Evolutionary conservation across 2,113 vertebrate species (phyloP).

Genomic region (Garra rufa): DNA sequence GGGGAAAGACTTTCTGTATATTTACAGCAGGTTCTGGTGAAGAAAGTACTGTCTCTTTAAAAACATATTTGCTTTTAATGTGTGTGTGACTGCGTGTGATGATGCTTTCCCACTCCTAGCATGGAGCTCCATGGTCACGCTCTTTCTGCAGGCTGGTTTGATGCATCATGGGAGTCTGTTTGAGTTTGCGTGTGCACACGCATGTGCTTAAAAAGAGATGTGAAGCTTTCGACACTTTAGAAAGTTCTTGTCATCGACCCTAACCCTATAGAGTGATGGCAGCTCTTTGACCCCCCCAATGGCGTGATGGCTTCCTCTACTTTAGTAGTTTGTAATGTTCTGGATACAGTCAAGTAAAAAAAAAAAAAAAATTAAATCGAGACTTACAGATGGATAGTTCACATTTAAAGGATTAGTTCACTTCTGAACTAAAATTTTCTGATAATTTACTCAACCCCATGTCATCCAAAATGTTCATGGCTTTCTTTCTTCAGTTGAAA

Average conservation of each 20-base stretch:
- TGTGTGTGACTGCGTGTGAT: slow-evolving; percentile 18
- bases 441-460: not conserved
- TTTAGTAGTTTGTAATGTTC: not conserved
- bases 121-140: slow-evolving; percentile 26
- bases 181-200: slow-evolving; percentile 21
- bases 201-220: slow-evolving; percentile 24
- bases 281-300: not conserved
- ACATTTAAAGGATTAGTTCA: not conserved
- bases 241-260: not conserved
- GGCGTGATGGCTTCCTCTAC: not conserved
- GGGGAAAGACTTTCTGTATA: not conserved
- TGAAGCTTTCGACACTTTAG: not conserved
- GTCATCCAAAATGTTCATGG: not conserved
- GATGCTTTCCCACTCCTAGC: slow-evolving; percentile 30
- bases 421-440: too few species aligned
- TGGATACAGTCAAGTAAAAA: too few species aligned
- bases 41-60: slow-evolving; percentile 47
- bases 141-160: slow-evolving; percentile 6
- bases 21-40: not conserved
- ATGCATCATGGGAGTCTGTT: slow-evolving; percentile 34
- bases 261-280: not conserved
- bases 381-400: not conserved
- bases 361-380: not conserved
- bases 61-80: slow-evolving; percentile 9
- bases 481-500: not conserved